Evolutionary conservation across 2,113 vertebrate species (phyloP), one percentile per base, ranked within the genome.

Genomic region (Odontesthes bonariensis): DNA sequence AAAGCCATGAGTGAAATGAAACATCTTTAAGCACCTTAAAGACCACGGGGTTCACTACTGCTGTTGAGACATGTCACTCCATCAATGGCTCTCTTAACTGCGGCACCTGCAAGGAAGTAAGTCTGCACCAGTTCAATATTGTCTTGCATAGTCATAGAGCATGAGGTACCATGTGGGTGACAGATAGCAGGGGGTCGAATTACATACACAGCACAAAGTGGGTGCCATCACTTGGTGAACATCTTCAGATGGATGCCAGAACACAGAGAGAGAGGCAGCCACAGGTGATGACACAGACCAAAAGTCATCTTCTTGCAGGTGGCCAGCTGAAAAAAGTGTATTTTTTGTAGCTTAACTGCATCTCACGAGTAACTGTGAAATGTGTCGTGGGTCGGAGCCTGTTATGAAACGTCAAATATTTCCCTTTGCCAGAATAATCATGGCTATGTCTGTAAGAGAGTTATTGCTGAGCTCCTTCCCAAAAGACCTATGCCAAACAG

Each of bases 381-480:
- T 58, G 32, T 46, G 55, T 76, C 12, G 19, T 32, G 13, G 20
- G 23, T 38, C n/a, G 16, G 10, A 44, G 23, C 61, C 32, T 67
- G 31, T 13, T 75, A 63, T 54, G 64, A 81, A 51, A 46, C n/a
- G 53, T 60, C 13, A 68, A 76, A 64, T 54, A 68, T 38, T 8
- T 31, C 66, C 55, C n/a, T 73, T 58, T 62, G 44, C 54, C 69
- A 61, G 65, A 80, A 79, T 81, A 73, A 68, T 40, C 47, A 64
- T 27, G 73, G 73, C 44, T 47, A 56, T 73, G 61, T 75, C 75
- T 53, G 70, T 52, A 42, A 61, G 79, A 53, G 56, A 63, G 67
- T 81, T 81, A 61, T 52, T 61, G 65, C 74, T 77, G 83, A 84
- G 66, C 75, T 9, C 73, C 33, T 82, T 84, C 68, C 74, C 75